Base-by-base conservation (phyloP, 2,888 invertebrate species). In the Coleophora flavipennella region DNA sequence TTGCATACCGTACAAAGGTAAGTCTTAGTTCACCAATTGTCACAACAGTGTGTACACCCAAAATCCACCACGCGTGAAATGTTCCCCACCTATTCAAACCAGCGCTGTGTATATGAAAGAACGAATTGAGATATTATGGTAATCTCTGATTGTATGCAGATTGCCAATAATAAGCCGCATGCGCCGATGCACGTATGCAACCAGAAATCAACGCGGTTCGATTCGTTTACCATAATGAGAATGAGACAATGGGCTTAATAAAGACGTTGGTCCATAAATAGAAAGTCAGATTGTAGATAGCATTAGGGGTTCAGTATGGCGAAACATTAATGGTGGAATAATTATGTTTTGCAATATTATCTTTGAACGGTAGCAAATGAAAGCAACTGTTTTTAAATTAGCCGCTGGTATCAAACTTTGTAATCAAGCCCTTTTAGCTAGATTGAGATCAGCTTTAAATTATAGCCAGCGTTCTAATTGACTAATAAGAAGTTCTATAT, bases 71-170 rank as follows among this genome's bases (percentile, higher is more conserved):
- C 53, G 62, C 66, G 64, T 68, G 58, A 64, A 66, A 66, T 65
- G 58, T 55, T 57, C 50, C 48, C 40, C 44, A 55, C 49, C 57
- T 59, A 65, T 68, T 67, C 61, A 67, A 72, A 75, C 69, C 69
- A 64, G 62, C 56, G 54, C 60, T 53, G 51, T 49, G 52, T 57
- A 20, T n/a, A 8, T 27, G 62, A 54, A 66, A 71, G 71, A 77
- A 72, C 66, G 72, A 74, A 84, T 84, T 83, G 83, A 84, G 83
- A 75, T 83, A 84, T 84, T 81, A 84, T 84, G 83, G 70, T 71
- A 84, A 84, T 83, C 53, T 57, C 46, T 73, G 73, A 84, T 84
- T 84, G 83, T 84, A 83, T 84, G 83, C 74, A 84, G 77, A 84
- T 83, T 61, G 59, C 55, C 65, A 65, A 75, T 83, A 80, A 80